phyloP scores from a whole-genome alignment of 1,140 invertebrate species.

The Brachionus paranguensis region DNA sequence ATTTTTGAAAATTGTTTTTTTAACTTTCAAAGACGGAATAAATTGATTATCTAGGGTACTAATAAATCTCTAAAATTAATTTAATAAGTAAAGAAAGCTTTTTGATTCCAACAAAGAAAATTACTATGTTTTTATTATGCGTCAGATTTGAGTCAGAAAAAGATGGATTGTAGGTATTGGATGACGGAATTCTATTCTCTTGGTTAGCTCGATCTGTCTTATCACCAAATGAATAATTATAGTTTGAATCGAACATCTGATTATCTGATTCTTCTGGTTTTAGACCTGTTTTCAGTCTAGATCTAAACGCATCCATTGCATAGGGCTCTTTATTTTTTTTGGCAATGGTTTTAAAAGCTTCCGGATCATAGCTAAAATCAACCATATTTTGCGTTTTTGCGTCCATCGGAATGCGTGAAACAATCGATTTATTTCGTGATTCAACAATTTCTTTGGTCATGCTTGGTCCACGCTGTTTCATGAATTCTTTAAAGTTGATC shows the following conservation, averaged over 20 bases:
- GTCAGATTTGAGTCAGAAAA: constrained; percentile 25
- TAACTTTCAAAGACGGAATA: constrained; percentile 22
- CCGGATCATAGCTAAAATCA: constrained; percentile 31
- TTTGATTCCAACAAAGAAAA: not conserved
- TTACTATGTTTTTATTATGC: constrained; percentile 34
- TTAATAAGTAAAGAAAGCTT: not conserved
- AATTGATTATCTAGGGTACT: constrained; percentile 19
- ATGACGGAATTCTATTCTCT: not conserved
- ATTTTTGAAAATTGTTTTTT: not conserved
- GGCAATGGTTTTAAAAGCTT: not conserved
- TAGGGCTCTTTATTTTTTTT: constrained; percentile 20
- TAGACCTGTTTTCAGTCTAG: not conserved
- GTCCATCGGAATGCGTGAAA: constrained; percentile 20
- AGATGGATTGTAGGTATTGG: not conserved
- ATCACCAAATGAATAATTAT: not conserved
- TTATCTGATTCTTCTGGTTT: not conserved
- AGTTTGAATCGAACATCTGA: not conserved
- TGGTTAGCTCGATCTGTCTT: not conserved
- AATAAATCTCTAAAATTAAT: constrained; percentile 33
- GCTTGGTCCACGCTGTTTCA: not conserved
- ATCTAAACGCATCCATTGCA: not conserved
- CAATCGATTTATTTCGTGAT: not conserved
- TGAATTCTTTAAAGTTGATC: not conserved
- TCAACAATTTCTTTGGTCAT: constrained; percentile 8
- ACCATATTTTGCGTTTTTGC: constrained; percentile 24